Conservation (phyloP, 2,888 invertebrate species). For the Sepioteuthis lessoniana region DNA sequence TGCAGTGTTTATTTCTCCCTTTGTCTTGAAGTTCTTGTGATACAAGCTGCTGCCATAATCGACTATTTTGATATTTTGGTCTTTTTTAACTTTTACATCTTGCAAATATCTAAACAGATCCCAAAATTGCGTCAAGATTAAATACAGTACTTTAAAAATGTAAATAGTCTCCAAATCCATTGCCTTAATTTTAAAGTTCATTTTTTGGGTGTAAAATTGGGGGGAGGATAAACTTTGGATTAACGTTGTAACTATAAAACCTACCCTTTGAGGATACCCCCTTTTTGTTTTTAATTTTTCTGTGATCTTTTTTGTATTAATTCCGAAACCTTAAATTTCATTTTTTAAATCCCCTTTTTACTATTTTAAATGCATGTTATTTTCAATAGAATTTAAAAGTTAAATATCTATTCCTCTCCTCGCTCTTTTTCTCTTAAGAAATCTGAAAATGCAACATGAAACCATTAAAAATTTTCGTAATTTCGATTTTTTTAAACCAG, state of each 20-base stretch:
- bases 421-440: too few relatives aligned
- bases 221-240: too few relatives aligned
- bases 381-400: background rate
- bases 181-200: background rate
- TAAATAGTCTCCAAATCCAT: background rate
- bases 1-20: background rate
- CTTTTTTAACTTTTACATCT: background rate
- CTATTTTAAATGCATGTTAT: background rate
- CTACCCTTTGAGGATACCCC: background rate
- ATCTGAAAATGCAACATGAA: too few relatives aligned
- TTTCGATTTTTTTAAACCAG: too few relatives aligned
- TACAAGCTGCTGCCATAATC: background rate
- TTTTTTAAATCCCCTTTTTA: background rate
- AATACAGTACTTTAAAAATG: background rate
- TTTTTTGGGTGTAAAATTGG: background rate
- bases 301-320: background rate
- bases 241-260: background rate
- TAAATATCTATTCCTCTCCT: too few relatives aligned
- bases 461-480: too few relatives aligned
- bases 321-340: background rate
- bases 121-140: background rate
- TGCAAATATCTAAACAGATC: background rate
- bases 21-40: background rate
- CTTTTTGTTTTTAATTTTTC: background rate
- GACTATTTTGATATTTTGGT: background rate